A percentile compares a stretch with the other conserved stretches of the same genome.
phyloP scores from a whole-genome alignment of 2,797 vertebrate genomes.

The Nyctalus aviator region DNA sequence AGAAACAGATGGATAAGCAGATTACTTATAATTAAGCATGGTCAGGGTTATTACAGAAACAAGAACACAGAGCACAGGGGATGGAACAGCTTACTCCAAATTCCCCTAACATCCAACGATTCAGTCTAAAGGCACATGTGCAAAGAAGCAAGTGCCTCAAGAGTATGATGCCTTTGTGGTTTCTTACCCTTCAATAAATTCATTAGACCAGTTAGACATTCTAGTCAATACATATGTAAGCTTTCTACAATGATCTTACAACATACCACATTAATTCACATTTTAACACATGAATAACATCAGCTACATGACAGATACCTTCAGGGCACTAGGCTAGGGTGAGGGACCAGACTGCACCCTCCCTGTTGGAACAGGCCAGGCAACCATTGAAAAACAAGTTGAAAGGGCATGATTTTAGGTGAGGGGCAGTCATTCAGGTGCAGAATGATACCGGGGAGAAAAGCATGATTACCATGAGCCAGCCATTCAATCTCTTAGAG shows the following conservation, averaged over 20 bases:
- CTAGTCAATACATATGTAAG: not conserved
- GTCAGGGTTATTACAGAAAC: slow-evolving; percentile 14
- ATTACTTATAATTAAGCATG: slow-evolving; percentile 46
- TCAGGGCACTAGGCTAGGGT: not conserved
- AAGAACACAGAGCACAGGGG: not conserved
- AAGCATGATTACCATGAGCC: not conserved
- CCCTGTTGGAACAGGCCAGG: not conserved
- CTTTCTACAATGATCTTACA: not conserved
- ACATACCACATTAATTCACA: slow-evolving; percentile 36
- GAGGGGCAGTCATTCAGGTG: not conserved
- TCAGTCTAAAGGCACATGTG: not conserved
- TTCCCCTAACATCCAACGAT: not conserved
- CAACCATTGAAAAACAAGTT: not conserved
- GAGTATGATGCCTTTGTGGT: not conserved
- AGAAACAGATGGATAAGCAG: slow-evolving; percentile 60
- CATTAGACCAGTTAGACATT: not conserved
- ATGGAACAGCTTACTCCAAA: not conserved
- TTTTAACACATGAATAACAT: not conserved
- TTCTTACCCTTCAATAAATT: slow-evolving; percentile 7
- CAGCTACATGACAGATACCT: not conserved
- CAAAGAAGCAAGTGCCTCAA: not conserved
- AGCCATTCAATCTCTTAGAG: not conserved
- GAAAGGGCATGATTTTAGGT: not conserved
- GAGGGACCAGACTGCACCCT: not conserved
- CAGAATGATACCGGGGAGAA: not conserved